Evolutionary conservation across 2,888 invertebrate genomes (phyloP).

Genomic region (Ectemnius cavifrons): DNA sequence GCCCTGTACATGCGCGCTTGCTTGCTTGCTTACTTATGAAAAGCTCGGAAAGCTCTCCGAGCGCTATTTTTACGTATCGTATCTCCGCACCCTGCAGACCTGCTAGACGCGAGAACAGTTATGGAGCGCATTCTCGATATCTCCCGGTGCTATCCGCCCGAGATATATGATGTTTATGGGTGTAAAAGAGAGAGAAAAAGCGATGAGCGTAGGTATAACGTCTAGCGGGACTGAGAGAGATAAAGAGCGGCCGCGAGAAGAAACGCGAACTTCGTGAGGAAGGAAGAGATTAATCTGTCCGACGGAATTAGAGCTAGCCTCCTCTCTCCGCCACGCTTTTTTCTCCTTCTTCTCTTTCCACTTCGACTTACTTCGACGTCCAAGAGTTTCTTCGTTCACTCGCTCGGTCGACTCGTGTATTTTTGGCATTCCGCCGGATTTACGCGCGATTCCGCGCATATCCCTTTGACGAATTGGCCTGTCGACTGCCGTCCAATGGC

Average conservation of each 20-base stretch:
- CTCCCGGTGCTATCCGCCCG: not conserved
- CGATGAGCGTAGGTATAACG: not conserved
- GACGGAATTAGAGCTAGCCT: constrained; percentile 3
- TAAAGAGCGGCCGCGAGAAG: not conserved
- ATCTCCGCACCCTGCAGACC: not conserved
- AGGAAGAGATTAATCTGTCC: constrained; percentile 42
- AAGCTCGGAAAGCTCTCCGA: not conserved
- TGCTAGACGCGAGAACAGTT: not conserved
- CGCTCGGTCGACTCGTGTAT: too few relatives aligned
- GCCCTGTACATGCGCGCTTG: too few relatives aligned
- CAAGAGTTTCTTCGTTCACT: too few relatives aligned
- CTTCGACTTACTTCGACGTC: too few relatives aligned
- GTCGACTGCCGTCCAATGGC: too few relatives aligned
- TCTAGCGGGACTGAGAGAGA: not conserved
- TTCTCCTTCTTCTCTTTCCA: not conserved
- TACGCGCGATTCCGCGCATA: too few relatives aligned
- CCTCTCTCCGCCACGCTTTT: not conserved
- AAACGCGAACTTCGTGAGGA: constrained; percentile 29
- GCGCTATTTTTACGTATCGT: constrained; percentile 3
- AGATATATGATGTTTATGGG: not conserved
- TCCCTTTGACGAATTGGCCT: too few relatives aligned
- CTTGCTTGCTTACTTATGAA: too few relatives aligned
- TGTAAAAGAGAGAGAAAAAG: not conserved
- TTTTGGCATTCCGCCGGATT: too few relatives aligned
- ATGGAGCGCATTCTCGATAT: constrained; percentile 4